Base-by-base conservation (phyloP, 2,797 vertebrate species). In the Peromyscus eremicus region DNA sequence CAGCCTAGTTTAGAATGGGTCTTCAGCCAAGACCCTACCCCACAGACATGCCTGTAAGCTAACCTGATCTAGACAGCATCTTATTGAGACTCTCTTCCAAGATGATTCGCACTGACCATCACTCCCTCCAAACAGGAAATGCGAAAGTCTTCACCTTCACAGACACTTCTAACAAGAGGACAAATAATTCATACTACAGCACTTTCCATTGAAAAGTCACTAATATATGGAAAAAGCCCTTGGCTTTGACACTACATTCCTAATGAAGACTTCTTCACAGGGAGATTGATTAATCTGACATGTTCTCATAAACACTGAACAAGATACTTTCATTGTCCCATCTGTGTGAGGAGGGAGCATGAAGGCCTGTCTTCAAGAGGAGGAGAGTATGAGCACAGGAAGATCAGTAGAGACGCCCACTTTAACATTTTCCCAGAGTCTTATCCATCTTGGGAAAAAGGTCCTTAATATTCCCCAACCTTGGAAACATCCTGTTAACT, bases 151-250 rank as follows among this genome's bases (percentile, higher is more conserved):
- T 98, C 91, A 94, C 81, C 97, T 93, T 96, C 88, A 95, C 37
- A 97, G 83, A 88, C 46, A 94, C 90, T 97, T 92, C 32, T 82
- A 84, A 75, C 80, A 87, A 37, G 46, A 96, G 89, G 90, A 88
- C 97, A 97, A 27, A 81, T 95, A 97, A 97, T 97, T 77, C 92
- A 94, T 96, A 96, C 86, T 91, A 66, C 6, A 43, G 96, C 86
- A 49, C 37, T 86, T 70, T 91, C 66, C 97, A 89, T 55, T 75
- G 95, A 97, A 94, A 27, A 96, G 92, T 88, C 95, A 88, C 94
- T 79, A 43, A 95, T 94, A 4, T 13, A 62, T 89, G 46, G n/a
- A 25, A 40, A 86, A 73, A 21, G 25, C 21, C 32, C 12, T n/a
- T 68, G 2, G 43, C 19, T 25, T n/a, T 68, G 34, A 37, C 3